Conservation (phyloP, 2,113 vertebrate species). For the Penelope pileata region DNA sequence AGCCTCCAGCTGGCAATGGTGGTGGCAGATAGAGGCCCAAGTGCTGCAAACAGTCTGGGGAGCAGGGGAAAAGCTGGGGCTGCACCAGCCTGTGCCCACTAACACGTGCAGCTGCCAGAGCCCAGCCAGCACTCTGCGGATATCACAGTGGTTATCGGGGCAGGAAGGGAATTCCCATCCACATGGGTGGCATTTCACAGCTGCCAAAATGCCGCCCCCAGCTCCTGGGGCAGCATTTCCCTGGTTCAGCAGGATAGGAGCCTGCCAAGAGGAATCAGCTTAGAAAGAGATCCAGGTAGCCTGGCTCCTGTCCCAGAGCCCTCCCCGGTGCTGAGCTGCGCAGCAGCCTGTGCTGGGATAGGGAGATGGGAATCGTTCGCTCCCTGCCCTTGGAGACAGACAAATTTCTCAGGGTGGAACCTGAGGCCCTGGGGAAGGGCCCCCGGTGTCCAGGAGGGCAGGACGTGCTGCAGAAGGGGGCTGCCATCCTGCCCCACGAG, state of each 20-base stretch:
- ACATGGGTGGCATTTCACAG: constrained; percentile 56
- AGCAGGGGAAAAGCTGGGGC: not conserved
- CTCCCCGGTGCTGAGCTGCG: not conserved
- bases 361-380: not conserved
- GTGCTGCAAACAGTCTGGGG: not conserved
- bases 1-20: not conserved
- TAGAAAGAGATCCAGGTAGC: constrained; percentile 48
- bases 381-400: not conserved
- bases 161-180: constrained; percentile 51
- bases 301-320: constrained; percentile 51
- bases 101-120: not conserved
- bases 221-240: not conserved
- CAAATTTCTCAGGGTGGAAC: not conserved
- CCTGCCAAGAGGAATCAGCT: constrained; percentile 49
- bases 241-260: constrained; percentile 51
- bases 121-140: not conserved
- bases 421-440: not conserved
- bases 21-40: not conserved
- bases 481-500: not conserved
- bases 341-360: not conserved
- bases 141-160: not conserved
- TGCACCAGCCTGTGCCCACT: not conserved
- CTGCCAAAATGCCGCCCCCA: constrained; percentile 39
- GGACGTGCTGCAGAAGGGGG: not conserved
- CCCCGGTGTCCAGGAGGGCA: not conserved